Evolutionary conservation across 2,113 vertebrate genomes (phyloP).

Genomic region (Seriola dumerili): DNA sequence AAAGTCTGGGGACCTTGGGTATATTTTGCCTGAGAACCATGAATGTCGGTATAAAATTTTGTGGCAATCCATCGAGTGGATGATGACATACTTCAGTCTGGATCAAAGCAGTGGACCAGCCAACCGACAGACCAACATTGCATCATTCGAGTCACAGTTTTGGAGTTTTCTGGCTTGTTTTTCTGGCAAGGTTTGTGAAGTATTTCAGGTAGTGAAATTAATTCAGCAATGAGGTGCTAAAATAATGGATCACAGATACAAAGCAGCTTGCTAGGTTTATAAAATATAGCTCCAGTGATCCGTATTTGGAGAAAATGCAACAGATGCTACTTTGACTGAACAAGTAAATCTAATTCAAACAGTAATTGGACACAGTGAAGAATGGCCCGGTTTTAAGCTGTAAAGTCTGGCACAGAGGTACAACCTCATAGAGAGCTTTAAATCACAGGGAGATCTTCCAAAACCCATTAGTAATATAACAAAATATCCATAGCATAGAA

Average conservation of each 20-base stretch:
- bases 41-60: background rate
- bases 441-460: conserved; percentile 13
- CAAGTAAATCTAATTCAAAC: conserved; percentile 25
- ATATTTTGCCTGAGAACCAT: background rate
- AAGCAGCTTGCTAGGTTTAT: conserved; percentile 12
- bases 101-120: background rate
- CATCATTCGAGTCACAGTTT: background rate
- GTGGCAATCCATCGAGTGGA: background rate
- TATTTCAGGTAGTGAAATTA: background rate
- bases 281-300: conserved; percentile 20
- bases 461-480: conserved; percentile 31
- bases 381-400: conserved; percentile 14
- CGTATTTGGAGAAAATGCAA: conserved; percentile 9
- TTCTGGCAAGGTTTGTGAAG: background rate
- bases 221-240: background rate
- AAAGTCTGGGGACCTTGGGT: background rate
- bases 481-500: conserved; percentile 23
- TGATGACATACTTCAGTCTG: background rate
- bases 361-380: conserved; percentile 41
- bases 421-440: conserved; percentile 2
- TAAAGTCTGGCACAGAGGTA: background rate
- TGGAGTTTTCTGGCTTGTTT: too few species aligned
- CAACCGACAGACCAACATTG: background rate
- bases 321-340: conserved; percentile 29
- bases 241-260: background rate